A percentile compares a stretch with the other conserved stretches of the same genome.
These are phyloP conservation scores for Andrena hattorfiana DNA, from an alignment of 2,888 invertebrate genomes.

Conservation along the genomic window DNA sequence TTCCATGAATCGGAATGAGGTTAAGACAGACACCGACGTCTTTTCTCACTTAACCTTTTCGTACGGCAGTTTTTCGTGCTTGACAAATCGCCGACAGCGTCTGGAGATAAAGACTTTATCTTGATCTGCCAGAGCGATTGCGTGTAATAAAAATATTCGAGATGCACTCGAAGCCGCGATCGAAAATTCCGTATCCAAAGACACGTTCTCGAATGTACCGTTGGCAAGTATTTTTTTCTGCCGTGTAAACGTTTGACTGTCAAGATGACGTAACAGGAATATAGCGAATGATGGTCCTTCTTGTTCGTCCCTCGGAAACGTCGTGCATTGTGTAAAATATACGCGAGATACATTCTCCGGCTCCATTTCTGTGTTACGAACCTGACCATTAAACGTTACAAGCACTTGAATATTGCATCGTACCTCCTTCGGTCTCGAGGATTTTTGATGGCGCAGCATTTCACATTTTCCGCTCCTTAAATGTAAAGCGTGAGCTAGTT, in stretches of 20 bases:
- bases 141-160: too few species aligned
- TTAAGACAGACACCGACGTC: conserved; percentile 32
- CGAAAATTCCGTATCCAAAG: background rate
- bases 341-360: background rate
- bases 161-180: too few species aligned
- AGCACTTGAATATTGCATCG: conserved; percentile 21
- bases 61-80: background rate
- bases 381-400: background rate
- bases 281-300: background rate
- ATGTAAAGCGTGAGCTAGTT: background rate
- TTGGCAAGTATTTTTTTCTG: background rate
- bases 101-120: background rate
- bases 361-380: background rate
- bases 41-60: conserved; percentile 35
- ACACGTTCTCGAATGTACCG: background rate
- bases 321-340: background rate
- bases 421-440: background rate
- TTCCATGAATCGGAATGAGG: conserved; percentile 44
- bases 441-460: conserved; percentile 9
- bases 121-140: background rate
- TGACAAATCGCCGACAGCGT: background rate
- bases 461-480: conserved; percentile 16
- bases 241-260: background rate
- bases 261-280: background rate
- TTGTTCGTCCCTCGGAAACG: background rate